These are phyloP conservation scores for Pseudochirops cupreus DNA, from an alignment of 2,797 vertebrate species.

Conservation along the genomic window DNA sequence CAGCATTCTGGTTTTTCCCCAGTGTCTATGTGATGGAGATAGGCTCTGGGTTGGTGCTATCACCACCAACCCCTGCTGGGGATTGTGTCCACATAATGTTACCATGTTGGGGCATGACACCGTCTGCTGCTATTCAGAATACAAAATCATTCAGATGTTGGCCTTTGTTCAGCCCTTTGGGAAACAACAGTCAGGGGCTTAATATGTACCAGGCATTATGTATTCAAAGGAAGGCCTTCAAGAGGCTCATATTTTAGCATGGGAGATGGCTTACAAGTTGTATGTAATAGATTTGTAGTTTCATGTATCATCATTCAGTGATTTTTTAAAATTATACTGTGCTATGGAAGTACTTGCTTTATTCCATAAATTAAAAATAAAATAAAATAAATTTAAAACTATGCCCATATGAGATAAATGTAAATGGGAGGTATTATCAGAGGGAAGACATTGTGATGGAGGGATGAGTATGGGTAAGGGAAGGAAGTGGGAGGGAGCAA, in stretches of 20 bases:
- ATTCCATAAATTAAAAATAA: neutral
- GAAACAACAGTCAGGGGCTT: neutral
- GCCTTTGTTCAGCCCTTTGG: neutral
- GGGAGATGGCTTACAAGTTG: neutral
- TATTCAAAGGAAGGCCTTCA: neutral
- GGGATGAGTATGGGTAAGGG: neutral
- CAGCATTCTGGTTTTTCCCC: neutral
- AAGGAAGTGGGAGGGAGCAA: neutral
- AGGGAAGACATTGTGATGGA: neutral
- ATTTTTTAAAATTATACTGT: neutral
- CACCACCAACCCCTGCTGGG: neutral
- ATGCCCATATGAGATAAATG: neutral
- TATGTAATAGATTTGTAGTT: neutral
- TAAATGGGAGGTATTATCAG: neutral
- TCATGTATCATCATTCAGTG: neutral
- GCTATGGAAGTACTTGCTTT: neutral
- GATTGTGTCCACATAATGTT: neutral
- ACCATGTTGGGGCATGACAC: neutral
- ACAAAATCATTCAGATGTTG: neutral
- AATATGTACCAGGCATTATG: neutral
- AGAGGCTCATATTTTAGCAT: neutral
- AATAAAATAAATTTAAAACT: neutral
- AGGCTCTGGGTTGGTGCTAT: conserved; percentile 19
- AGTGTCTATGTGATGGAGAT: neutral
- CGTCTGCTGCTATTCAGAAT: neutral